Percentiles rank a stretch among this genome's conserved stretches.
These are phyloP conservation scores for Actinia tenebrosa DNA, from an alignment of 64 coral and sea anemone species.

Conservation along the genomic window DNA sequence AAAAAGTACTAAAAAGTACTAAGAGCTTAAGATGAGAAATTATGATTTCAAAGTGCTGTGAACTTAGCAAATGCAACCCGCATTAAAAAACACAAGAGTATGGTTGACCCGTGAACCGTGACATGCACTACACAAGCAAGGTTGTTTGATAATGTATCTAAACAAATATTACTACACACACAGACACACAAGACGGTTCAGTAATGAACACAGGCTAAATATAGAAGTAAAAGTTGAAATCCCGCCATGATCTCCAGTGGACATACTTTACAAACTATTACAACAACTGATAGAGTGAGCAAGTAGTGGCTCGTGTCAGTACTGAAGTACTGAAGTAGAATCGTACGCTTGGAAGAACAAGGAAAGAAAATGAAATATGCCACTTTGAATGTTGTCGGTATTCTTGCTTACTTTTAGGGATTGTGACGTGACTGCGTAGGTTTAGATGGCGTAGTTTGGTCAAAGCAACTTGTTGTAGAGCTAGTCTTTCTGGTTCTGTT, in stretches of 20 bases:
- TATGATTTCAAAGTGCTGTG: neutral
- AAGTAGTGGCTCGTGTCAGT: neutral
- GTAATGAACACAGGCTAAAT: neutral
- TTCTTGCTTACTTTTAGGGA: constrained; percentile 70
- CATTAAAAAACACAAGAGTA: neutral
- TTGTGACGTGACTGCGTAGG: constrained; percentile 83
- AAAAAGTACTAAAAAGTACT: neutral
- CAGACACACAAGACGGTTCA: neutral
- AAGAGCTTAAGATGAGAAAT: too few species aligned
- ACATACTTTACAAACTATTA: neutral
- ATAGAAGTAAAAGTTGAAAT: neutral
- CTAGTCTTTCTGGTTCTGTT: constrained; percentile 68
- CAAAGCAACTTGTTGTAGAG: constrained; percentile 74
- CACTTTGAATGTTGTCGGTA: neutral
- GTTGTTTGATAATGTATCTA: constrained; percentile 8
- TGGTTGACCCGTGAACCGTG: neutral
- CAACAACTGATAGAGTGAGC: neutral
- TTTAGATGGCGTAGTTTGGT: constrained; percentile 61
- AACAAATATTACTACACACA: neutral
- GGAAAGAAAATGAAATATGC: neutral
- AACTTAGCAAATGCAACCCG: neutral
- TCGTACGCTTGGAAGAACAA: neutral
- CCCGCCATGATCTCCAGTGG: neutral
- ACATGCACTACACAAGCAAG: neutral
- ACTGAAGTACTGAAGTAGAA: neutral